Conservation (phyloP, 2,113 vertebrate genomes). For the Hippocampus guttulatus region DNA sequence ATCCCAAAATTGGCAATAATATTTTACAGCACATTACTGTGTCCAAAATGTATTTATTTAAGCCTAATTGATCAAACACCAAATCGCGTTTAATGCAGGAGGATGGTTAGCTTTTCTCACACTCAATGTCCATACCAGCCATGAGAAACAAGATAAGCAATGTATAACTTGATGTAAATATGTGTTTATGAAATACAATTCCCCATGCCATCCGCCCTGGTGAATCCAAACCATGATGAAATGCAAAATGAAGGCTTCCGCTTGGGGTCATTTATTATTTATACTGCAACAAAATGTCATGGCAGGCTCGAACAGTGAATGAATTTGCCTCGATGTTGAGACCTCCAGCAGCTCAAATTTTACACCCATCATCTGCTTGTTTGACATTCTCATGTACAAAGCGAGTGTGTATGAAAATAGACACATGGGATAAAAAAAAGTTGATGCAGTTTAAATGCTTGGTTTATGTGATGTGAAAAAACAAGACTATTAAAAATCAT, state of each 20-base stretch:
- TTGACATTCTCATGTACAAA: not conserved
- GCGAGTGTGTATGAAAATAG: not conserved
- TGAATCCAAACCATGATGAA: constrained; percentile 43
- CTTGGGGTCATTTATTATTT: constrained; percentile 60
- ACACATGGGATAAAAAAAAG: not conserved
- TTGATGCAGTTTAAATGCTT: not conserved
- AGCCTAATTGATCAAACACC: not conserved
- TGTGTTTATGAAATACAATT: constrained; percentile 7
- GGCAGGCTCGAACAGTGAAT: constrained; percentile 28
- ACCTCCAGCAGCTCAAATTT: constrained; percentile 10
- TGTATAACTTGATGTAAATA: constrained; percentile 10
- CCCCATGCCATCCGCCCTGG: constrained; percentile 17
- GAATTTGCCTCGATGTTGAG: constrained; percentile 21
- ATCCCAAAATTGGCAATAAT: not conserved
- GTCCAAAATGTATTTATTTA: not conserved
- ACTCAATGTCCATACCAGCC: not conserved
- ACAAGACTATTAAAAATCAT: too few species aligned
- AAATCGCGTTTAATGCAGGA: constrained; percentile 1
- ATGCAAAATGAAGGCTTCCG: constrained; percentile 47
- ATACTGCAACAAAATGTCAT: constrained; percentile 63
- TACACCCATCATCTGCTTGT: not conserved
- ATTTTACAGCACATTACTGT: not conserved
- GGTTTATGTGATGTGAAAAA: not conserved
- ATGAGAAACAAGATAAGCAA: not conserved
- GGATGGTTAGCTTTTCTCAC: not conserved